Base-by-base conservation (phyloP, 2,113 vertebrate genomes). In the Hymenochirus boettgeri region DNA sequence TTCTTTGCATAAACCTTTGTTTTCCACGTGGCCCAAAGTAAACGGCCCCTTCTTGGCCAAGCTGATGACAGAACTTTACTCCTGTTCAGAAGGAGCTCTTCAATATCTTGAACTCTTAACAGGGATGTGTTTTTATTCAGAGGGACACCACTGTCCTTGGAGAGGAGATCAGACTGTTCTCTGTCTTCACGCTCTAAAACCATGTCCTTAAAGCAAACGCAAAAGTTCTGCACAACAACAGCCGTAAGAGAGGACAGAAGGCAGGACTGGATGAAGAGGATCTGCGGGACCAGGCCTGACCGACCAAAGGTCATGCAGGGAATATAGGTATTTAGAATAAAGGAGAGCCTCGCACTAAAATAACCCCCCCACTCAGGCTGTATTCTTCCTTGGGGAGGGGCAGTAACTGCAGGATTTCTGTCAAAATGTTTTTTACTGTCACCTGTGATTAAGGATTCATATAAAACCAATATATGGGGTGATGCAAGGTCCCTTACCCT, bases 261-360 rank as follows among this genome's bases (percentile, higher is more conserved):
- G 57, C 65, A 1, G 76, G 77, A 0, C 12, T 60, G 6, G 87
- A 86, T 18, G 73, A 65, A 0, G 92, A 92, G 0, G 90, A 91
- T 58, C 85, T 85, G 76, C 82, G 96, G 71, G 96, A 99, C 73
- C 96, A 96, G 96, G 96, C 1, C 86, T 99, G 35, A 98, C 96
- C 1, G 96, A 42, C 96, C 96, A 7, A 99, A 99, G 93, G 96
- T 98, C 72, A 77, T n/a, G n/a, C n/a, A n/a, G n/a, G n/a, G n/a
- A n/a, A n/a, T n/a, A n/a, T n/a, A n/a, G n/a, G n/a, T n/a, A n/a
- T n/a, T n/a, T n/a, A n/a, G n/a, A n/a, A n/a, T n/a, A n/a, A n/a
- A n/a, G n/a, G n/a, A n/a, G n/a, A n/a, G n/a, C n/a, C n/a, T n/a
- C n/a, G n/a, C n/a, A n/a, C n/a, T n/a, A n/a, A n/a, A n/a, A n/a